Evolutionary conservation across 2,888 invertebrate species (phyloP).

Genomic region (Cryptus viduatorius): DNA sequence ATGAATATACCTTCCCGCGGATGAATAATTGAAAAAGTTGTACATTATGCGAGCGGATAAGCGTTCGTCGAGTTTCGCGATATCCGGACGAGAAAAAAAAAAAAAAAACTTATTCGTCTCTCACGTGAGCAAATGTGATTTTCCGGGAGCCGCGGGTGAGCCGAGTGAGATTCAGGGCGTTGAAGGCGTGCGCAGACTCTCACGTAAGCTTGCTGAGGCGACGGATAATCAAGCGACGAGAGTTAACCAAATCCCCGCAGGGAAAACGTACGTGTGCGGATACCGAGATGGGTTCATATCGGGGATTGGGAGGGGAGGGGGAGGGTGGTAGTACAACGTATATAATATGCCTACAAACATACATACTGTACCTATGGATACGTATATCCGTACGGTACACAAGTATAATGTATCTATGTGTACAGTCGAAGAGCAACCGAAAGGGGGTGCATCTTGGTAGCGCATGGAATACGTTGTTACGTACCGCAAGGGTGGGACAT

Average conservation of each 20-base stretch:
- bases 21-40: slow-evolving; percentile 20
- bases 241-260: slow-evolving; percentile 24
- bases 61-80: slow-evolving; percentile 13
- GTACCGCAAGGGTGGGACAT: background rate
- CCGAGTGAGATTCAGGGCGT: background rate
- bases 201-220: slow-evolving; percentile 22
- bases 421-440: background rate
- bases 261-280: slow-evolving; percentile 26
- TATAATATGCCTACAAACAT: background rate
- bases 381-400: background rate
- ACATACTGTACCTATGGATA: background rate
- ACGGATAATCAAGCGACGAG: slow-evolving; percentile 26
- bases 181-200: background rate
- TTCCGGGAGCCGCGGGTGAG: background rate
- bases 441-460: background rate
- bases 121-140: slow-evolving; percentile 16
- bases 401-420: background rate
- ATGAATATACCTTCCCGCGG: background rate
- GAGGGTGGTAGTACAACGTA: background rate
- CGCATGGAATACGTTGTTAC: background rate
- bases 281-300: slow-evolving; percentile 23
- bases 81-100: background rate
- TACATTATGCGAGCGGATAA: slow-evolving; percentile 17
- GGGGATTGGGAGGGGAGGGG: no score
- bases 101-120: slow-evolving; percentile 7